phyloP scores from a whole-genome alignment of 2,113 vertebrate species.

The Fregata magnificens region DNA sequence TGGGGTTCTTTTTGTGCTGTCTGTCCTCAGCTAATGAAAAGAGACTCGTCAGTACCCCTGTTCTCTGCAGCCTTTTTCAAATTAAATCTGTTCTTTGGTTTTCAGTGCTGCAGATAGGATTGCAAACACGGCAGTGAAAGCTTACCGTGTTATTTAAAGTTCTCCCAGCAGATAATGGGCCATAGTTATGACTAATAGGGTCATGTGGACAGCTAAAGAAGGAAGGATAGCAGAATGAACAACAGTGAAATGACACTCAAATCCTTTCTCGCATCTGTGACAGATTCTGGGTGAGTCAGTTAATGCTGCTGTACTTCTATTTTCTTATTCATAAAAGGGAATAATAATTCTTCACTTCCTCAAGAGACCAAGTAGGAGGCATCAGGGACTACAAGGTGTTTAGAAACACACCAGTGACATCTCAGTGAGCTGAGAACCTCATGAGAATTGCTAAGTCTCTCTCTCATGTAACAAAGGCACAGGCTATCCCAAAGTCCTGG shows the following conservation, averaged over 20 bases:
- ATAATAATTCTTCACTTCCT: neutral
- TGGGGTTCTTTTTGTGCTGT: neutral
- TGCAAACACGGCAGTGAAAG: neutral
- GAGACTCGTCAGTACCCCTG: neutral
- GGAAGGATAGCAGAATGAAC: neutral
- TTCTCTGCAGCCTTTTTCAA: neutral
- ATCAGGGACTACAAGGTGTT: neutral
- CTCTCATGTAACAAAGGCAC: neutral
- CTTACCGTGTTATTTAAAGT: neutral
- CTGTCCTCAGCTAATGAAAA: neutral
- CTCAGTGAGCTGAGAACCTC: neutral
- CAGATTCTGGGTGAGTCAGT: neutral
- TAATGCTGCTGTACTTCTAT: neutral
- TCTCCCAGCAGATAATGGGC: neutral
- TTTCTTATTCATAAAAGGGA: neutral
- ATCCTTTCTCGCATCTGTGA: neutral
- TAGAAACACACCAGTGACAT: neutral
- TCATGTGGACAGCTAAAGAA: neutral
- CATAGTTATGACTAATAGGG: neutral
- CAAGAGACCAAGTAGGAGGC: neutral
- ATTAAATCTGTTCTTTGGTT: neutral
- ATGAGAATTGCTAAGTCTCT: neutral
- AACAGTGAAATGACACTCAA: neutral
- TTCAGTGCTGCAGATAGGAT: neutral
- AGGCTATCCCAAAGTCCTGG: neutral